A percentile compares a stretch with the other conserved stretches of the same genome.
Conservation (phyloP, 2,113 vertebrate species). For the Verasper variegatus region DNA sequence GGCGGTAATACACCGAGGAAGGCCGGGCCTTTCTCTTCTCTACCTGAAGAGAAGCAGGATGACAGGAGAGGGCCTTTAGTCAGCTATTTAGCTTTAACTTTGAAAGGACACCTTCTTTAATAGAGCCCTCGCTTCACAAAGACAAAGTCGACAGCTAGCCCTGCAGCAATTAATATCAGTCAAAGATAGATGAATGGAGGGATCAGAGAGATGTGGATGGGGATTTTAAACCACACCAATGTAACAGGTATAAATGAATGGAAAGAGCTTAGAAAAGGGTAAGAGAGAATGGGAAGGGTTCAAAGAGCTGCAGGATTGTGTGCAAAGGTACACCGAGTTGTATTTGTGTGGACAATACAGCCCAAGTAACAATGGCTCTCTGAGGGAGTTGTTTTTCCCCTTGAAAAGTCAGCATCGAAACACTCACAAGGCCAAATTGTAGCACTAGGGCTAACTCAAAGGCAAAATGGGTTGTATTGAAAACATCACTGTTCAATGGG, state of each 20-base stretch:
- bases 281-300: conserved; percentile 2
- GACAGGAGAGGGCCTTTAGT: conserved; percentile 68
- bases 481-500: conserved; percentile 34
- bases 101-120: conserved; percentile 72
- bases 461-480: conserved; percentile 50
- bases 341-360: conserved; percentile 33
- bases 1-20: conserved; percentile 60
- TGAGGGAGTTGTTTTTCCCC: conserved; percentile 38
- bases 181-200: conserved; percentile 58
- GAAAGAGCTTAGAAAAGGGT: background rate
- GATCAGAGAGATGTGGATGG: conserved; percentile 53
- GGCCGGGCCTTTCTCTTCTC: background rate
- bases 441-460: conserved; percentile 25
- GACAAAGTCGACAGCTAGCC: conserved; percentile 65
- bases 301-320: conserved; percentile 1
- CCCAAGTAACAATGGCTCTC: conserved; percentile 30
- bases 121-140: conserved; percentile 60
- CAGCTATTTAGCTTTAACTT: conserved; percentile 73
- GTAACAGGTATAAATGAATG: conserved; percentile 17
- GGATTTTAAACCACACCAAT: conserved; percentile 35
- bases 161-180: conserved; percentile 73
- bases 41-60: conserved; percentile 55
- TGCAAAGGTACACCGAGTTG: conserved; percentile 9
- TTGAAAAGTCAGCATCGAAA: conserved; percentile 42
- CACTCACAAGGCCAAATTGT: conserved; percentile 40